Evolutionary conservation across 2,113 vertebrate species (phyloP).

Genomic region (Choloepus hoffmanni): DNA sequence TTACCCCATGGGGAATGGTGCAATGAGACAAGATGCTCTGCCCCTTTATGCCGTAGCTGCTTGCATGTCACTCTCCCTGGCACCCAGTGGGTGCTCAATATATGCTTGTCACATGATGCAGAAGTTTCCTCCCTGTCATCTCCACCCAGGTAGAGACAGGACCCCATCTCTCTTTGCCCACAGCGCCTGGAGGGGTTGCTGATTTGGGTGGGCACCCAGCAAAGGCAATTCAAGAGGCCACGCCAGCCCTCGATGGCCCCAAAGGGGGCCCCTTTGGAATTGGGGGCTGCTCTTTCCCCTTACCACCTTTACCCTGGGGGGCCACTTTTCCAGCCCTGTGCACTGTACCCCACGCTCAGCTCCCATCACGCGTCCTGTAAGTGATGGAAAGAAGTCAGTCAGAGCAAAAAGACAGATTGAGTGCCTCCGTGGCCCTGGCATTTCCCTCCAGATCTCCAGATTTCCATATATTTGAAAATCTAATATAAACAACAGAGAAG

Average conservation of each 20-base stretch:
- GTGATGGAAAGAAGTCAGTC: slow-evolving; percentile 84
- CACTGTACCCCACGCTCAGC: not conserved
- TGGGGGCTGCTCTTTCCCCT: not conserved
- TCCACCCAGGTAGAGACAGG: not conserved
- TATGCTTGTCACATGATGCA: not conserved
- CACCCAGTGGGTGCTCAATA: not conserved
- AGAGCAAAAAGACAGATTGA: slow-evolving; percentile 87
- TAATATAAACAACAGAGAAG: slow-evolving; percentile 92
- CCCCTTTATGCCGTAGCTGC: not conserved
- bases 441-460: slow-evolving; percentile 90
- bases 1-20: fast-evolving
- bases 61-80: fast-evolving
- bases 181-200: not conserved
- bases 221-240: not conserved
- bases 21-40: not conserved
- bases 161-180: not conserved
- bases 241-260: not conserved
- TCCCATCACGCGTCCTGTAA: not conserved
- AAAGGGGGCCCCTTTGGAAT: too few species aligned
- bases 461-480: slow-evolving; percentile 94
- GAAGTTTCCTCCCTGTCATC: fast-evolving
- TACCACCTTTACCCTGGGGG: fast-evolving
- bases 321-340: not conserved
- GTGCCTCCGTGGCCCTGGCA: slow-evolving; percentile 88
- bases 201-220: fast-evolving